phyloP scores from a whole-genome alignment of 2,888 invertebrate genomes.

The Lithodes maja region DNA sequence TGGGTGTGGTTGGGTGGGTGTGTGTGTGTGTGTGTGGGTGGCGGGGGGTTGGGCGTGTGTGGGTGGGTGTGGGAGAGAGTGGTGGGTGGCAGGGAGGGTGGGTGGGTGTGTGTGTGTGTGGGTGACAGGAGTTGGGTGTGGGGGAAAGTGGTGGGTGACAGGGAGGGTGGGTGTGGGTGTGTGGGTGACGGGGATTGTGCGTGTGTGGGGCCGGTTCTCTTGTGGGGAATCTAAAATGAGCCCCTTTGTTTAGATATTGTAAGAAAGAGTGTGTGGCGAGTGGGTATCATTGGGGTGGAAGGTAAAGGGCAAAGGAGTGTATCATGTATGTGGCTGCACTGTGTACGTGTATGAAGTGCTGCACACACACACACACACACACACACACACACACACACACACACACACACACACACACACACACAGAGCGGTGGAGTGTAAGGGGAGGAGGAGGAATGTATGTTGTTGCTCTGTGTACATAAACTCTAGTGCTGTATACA shows the following conservation, averaged over 20 bases:
- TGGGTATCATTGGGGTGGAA: no score
- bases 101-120: not conserved
- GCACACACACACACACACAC: not conserved
- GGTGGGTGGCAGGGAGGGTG: no score
- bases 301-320: no score
- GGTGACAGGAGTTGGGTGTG: not conserved
- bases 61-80: no score
- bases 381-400: constrained; percentile 1
- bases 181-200: not conserved
- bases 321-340: no score
- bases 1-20: not conserved
- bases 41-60: no score
- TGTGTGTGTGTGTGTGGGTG: not conserved
- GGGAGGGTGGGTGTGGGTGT: not conserved
- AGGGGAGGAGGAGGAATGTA: no score
- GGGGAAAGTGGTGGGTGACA: no score
- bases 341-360: no score
- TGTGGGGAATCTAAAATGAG: not conserved
- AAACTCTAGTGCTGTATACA: not conserved
- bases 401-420: not conserved
- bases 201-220: not conserved
- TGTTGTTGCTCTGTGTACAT: not conserved
- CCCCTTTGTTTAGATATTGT: no score
- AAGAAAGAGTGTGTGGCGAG: no score
- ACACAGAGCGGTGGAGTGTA: not conserved